Base-by-base conservation (phyloP, 2,888 invertebrate species). In the Troides aeacus region DNA sequence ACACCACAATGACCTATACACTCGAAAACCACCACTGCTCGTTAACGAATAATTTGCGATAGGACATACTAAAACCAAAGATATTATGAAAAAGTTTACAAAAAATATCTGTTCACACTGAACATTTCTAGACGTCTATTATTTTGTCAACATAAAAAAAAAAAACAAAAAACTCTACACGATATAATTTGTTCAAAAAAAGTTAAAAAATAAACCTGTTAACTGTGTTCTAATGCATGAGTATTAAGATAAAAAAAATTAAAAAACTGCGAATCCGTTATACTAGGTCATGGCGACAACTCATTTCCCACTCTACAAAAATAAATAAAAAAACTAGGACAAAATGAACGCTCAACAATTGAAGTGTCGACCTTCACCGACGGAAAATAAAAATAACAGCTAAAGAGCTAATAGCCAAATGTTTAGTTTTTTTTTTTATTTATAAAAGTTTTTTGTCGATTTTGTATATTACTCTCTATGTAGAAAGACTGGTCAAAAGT, bases 1-100 rank as follows among this genome's bases (percentile, higher is more conserved):
- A 81, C 83, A 82, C 76, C 76, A 76, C 76, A 75, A 72, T 77
- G 79, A 75, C 78, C 73, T 77, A 80, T 63, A 71, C 72, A 70
- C 58, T 68, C 66, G 46, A 71, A 66, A 69, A 60, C 53, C 46
- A 36, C n/a, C 24, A 36, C 71, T 72, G 68, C 70, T 72, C 64
- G 69, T 62, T 64, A 70, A 65, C 62, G 59, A 69, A n/a, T 65
- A 15, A 23, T 56, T 62, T 57, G 64, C 12, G 17, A 24, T 6
- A 50, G 17, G 18, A 50, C 15, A 50, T 50, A 17, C 18, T 50
- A 50, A 50, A 50, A 15, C 17, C 17, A 50, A 18, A 15, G 15
- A 50, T 17, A 50, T 50, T 15, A 17, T 17, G 15, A 50, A 50
- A 50, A 50, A 50, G 2, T 50, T 50, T 50, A 12, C 10, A 12